A percentile compares a stretch with the other conserved stretches of the same genome.
phyloP scores from a whole-genome alignment of 2,888 invertebrate genomes.

The Metalampra italica region DNA sequence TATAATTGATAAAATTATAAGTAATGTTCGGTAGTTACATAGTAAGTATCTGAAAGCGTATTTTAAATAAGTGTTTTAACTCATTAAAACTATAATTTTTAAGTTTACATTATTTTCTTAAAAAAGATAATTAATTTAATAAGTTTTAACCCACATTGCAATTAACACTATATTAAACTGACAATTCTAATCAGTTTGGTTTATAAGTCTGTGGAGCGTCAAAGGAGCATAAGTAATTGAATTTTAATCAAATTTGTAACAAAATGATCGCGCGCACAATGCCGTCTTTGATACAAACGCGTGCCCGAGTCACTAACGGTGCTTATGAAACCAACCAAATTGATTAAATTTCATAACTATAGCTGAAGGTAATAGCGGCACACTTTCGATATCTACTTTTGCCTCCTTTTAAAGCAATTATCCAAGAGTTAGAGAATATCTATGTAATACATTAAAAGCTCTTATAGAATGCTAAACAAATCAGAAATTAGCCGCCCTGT shows the following conservation, averaged over 20 bases:
- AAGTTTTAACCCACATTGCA: too few relatives aligned
- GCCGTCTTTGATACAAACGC: constrained; percentile 51
- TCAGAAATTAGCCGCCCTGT: too few relatives aligned
- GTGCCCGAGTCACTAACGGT: constrained; percentile 42
- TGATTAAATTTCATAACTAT: constrained; percentile 60
- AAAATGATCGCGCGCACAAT: constrained; percentile 54
- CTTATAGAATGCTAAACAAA: too few relatives aligned
- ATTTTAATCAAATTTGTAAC: constrained; percentile 68
- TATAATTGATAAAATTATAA: too few relatives aligned
- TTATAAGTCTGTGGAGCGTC: constrained; percentile 17
- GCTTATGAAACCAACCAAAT: constrained; percentile 56
- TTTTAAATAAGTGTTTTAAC: too few relatives aligned
- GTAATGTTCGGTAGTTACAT: too few relatives aligned
- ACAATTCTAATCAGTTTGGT: not conserved
- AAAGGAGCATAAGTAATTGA: constrained; percentile 41
- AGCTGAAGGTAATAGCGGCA: constrained; percentile 26
- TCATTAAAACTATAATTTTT: too few relatives aligned
- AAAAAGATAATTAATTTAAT: too few relatives aligned
- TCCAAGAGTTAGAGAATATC: constrained; percentile 8
- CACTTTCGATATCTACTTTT: constrained; percentile 29
- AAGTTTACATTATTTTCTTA: too few relatives aligned
- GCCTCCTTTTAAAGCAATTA: constrained; percentile 19
- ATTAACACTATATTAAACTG: too few relatives aligned
- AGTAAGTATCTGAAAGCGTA: too few relatives aligned
- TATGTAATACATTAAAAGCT: too few relatives aligned